Evolutionary conservation across 2,113 vertebrate species (phyloP).

Genomic region (Anguilla rostrata): DNA sequence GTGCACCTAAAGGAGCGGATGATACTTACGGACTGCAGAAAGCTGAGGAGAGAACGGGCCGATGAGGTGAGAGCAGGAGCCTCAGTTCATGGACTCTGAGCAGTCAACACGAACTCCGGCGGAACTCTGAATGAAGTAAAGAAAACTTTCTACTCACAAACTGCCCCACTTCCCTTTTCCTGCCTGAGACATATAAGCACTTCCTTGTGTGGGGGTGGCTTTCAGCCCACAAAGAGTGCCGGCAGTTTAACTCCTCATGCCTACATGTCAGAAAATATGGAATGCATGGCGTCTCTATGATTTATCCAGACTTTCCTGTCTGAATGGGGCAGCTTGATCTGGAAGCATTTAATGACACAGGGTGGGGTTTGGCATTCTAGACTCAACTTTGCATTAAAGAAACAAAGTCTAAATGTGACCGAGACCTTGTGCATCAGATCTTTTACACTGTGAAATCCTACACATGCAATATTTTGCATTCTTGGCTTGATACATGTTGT

Average conservation of each 20-base stretch:
- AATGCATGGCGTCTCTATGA: not conserved
- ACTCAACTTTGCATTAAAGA: not conserved
- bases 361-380: not conserved
- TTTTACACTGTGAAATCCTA: not conserved
- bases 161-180: conserved; percentile 68
- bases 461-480: not conserved
- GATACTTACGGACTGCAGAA: conserved; percentile 63
- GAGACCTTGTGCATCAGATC: not conserved
- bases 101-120: conserved; percentile 84
- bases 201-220: conserved; percentile 77
- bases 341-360: not conserved
- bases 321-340: not conserved
- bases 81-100: conserved; percentile 84
- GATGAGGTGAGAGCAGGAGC: conserved; percentile 48
- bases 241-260: conserved; percentile 39
- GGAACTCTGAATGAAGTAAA: conserved; percentile 63
- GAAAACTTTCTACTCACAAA: conserved; percentile 41
- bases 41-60: conserved; percentile 33
- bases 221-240: conserved; percentile 38
- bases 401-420: not conserved
- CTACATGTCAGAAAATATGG: not conserved
- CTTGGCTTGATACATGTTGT: not conserved
- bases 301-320: not conserved
- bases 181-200: conserved; percentile 70
- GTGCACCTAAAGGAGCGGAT: not conserved